phyloP scores from a whole-genome alignment of 2,797 vertebrate genomes.

The Ceyx erithaca region DNA sequence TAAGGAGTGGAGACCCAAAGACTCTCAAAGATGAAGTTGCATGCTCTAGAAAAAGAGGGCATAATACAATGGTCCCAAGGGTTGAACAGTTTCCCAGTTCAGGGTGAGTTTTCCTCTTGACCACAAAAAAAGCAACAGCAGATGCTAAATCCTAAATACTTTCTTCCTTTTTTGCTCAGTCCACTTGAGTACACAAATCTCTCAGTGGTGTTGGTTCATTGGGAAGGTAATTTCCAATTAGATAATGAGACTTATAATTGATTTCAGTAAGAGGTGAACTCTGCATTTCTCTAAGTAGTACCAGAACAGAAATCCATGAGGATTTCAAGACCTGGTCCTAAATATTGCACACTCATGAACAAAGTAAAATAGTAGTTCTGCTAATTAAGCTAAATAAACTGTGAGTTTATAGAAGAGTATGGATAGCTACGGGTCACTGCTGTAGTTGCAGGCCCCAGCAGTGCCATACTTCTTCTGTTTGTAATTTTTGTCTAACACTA shows the following conservation, averaged over 20 bases:
- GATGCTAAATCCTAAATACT: not conserved
- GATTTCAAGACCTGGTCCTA: not conserved
- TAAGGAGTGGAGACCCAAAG: constrained; percentile 5
- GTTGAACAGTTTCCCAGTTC: not conserved
- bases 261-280: not conserved
- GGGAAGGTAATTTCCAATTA: not conserved
- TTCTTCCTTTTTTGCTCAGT: not conserved
- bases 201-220: not conserved
- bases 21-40: not conserved
- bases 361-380: not conserved
- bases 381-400: not conserved
- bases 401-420: not conserved
- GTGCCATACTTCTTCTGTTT: constrained; percentile 12
- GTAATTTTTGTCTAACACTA: constrained; percentile 45
- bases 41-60: not conserved
- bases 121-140: not conserved
- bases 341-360: not conserved
- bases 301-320: not conserved
- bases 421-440: not conserved
- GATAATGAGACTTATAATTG: not conserved
- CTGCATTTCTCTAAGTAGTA: not conserved
- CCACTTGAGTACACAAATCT: not conserved
- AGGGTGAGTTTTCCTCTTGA: not conserved
- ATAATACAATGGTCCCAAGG: not conserved
- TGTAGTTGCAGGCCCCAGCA: rapidly evolving